Evolutionary conservation across 2,797 vertebrate genomes (phyloP).

Genomic region (Limnodromus scolopaceus): DNA sequence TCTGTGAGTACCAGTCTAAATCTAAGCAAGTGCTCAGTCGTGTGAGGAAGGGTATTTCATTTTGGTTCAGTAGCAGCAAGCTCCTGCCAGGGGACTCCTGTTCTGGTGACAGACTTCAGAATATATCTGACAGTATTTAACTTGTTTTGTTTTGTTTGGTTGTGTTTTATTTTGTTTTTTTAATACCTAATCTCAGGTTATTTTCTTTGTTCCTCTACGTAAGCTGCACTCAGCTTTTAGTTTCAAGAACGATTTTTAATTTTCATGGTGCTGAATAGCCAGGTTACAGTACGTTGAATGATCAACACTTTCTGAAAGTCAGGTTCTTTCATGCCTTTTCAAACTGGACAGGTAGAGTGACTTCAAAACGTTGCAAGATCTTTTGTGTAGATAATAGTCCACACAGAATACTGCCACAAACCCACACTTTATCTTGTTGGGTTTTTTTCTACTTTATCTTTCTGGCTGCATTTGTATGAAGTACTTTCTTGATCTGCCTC

Average conservation of each 20-base stretch:
- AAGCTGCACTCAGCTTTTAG: not conserved
- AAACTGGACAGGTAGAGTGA: not conserved
- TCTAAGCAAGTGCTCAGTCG: not conserved
- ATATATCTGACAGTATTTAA: not conserved
- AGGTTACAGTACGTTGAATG: not conserved
- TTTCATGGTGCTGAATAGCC: not conserved
- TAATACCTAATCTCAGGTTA: not conserved
- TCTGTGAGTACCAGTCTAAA: slow-evolving; percentile 69
- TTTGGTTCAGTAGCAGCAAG: not conserved
- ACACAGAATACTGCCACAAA: not conserved
- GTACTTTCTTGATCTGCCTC: not conserved
- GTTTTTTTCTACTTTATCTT: not conserved
- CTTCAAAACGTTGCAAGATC: not conserved
- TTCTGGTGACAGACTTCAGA: not conserved
- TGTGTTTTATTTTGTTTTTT: not conserved
- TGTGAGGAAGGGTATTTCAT: not conserved
- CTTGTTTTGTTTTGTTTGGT: not conserved
- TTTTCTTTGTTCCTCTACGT: not conserved
- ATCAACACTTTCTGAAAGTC: not conserved
- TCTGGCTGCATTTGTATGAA: not conserved
- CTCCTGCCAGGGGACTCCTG: not conserved
- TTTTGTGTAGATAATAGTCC: not conserved
- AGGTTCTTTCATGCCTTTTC: not conserved
- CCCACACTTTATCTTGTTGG: not conserved
- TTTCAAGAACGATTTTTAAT: not conserved